Base-by-base conservation (phyloP, 2,113 vertebrate species). In the Solenodon paradoxus region DNA sequence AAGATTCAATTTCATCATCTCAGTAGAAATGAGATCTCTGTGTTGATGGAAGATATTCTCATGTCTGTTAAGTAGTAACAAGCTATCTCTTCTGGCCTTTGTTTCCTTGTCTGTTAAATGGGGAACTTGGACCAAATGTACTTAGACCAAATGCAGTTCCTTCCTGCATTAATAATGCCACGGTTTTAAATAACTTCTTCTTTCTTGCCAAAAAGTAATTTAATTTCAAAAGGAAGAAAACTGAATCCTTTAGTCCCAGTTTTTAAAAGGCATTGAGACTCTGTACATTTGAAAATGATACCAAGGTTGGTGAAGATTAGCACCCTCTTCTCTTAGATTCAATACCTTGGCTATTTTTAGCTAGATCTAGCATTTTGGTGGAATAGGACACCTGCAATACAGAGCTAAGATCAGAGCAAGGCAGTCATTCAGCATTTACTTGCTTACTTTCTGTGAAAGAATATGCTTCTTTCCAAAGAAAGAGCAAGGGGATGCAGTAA, bases 81-180 rank as follows among this genome's bases (percentile, higher is more conserved):
- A 81, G 32, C 15, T 77, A 13, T 42, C 26, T 55, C 42, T 92
- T 26, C 88, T 64, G 61, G 81, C 82, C 83, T 94, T 88, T 85
- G 63, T 84, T 95, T 95, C 64, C 26, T 96, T 57, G 78, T 95
- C 90, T 94, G 79, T 89, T 95, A 95, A 95, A 63, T 85, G 93
- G 87, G 42, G 61, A 95, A 90, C 26, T 66, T 94, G 79, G 59
- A 89, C 32, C 51, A 71, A 97, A 80, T 45, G 75, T 55, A 80
- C 64, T 83, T 45, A n/a, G n/a, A n/a, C n/a, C n/a, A n/a, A n/a
- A n/a, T 71, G n/a, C 10, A 45, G 32, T 95, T 19, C 75, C 55
- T 96, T 93, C 80, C 51, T 97, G 84, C 61, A 96, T 96, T 96
- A 96, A 86, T 95, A 90, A 93, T 90, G 90, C 10, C 42, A 89